phyloP scores from a whole-genome alignment of 2,113 vertebrate genomes.

The Aldabrachelys gigantea region DNA sequence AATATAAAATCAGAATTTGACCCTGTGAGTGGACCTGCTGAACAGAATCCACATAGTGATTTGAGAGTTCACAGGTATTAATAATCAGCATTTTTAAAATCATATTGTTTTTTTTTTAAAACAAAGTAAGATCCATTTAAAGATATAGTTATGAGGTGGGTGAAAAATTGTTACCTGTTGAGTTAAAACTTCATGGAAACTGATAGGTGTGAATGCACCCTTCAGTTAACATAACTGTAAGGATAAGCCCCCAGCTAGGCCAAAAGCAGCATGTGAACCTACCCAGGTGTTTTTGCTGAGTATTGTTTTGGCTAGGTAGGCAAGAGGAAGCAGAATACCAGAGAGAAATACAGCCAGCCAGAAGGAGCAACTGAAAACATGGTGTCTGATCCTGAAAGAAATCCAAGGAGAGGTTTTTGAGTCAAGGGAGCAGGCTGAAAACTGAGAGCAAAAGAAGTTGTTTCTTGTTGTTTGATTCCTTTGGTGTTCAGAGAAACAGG shows the following conservation, averaged over 20 bases:
- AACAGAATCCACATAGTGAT: not conserved
- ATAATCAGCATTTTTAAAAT: not conserved
- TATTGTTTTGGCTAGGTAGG: not conserved
- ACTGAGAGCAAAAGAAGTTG: not conserved
- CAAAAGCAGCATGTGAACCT: not conserved
- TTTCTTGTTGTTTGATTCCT: not conserved
- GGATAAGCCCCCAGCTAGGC: not conserved
- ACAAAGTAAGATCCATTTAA: not conserved
- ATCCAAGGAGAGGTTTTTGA: not conserved
- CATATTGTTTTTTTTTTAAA: accelerated
- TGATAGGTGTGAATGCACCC: not conserved
- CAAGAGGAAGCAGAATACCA: not conserved
- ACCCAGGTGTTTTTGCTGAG: not conserved
- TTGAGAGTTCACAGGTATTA: not conserved
- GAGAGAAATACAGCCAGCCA: not conserved
- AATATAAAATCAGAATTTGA: not conserved
- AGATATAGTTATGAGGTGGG: not conserved
- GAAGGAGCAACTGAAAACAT: not conserved
- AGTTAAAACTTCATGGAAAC: not conserved
- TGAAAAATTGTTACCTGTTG: not conserved
- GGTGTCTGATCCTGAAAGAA: not conserved
- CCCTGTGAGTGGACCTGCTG: not conserved
- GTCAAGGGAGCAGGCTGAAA: not conserved
- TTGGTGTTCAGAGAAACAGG: not conserved
- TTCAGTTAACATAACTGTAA: not conserved